Evolutionary conservation across 2,113 vertebrate genomes (phyloP).

Genomic region (Tragelaphus buxtoni): DNA sequence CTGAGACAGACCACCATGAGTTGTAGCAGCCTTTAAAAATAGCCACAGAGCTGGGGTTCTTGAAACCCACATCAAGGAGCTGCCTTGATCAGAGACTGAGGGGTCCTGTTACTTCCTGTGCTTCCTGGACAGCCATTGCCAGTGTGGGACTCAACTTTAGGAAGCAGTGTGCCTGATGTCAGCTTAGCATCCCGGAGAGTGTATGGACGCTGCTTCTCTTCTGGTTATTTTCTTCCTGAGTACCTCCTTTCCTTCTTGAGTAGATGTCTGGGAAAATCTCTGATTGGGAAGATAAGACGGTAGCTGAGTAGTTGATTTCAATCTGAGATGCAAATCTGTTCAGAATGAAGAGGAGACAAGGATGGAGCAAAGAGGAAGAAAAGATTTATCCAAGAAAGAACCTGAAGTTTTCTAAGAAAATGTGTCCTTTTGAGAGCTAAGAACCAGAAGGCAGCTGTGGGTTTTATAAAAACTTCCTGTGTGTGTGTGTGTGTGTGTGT

Average conservation of each 20-base stretch:
- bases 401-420: background rate
- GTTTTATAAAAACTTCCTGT: background rate
- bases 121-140: too few relatives aligned
- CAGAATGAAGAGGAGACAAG: background rate
- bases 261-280: background rate
- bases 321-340: background rate
- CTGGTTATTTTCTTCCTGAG: too few relatives aligned
- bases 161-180: accelerated
- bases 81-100: too few relatives aligned
- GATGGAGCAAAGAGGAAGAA: background rate
- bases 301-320: background rate
- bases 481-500: background rate
- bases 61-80: background rate
- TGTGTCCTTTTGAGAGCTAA: background rate
- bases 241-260: background rate
- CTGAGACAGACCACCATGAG: background rate
- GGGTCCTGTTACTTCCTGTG: background rate
- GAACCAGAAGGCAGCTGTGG: background rate
- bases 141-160: background rate
- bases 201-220: background rate
- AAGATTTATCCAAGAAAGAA: background rate
- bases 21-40: background rate
- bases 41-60: too few relatives aligned
- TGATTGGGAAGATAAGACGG: background rate
- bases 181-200: background rate